A percentile compares a stretch with the other conserved stretches of the same genome.
phyloP scores from a whole-genome alignment of 2,888 invertebrate species.

The Pollenia angustigena region DNA sequence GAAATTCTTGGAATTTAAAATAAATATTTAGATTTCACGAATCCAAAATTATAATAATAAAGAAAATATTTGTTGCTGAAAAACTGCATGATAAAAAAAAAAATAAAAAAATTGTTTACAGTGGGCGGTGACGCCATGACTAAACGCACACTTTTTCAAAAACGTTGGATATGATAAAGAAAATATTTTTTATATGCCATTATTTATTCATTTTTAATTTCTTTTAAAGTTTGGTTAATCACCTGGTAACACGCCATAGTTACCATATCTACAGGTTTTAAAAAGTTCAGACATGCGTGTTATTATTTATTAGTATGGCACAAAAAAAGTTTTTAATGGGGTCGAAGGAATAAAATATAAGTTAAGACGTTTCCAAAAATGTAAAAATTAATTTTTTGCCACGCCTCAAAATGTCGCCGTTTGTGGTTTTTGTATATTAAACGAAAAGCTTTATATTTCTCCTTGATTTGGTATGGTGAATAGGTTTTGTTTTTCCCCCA shows the following conservation, averaged over 20 bases:
- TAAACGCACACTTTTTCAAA: constrained; percentile 1
- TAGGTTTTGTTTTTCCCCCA: too few species aligned
- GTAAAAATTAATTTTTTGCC: too few species aligned
- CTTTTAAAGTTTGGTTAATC: neutral
- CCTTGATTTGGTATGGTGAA: too few species aligned
- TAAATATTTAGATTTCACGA: neutral
- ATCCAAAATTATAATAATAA: constrained; percentile 40
- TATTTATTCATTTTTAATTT: neutral
- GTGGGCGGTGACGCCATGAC: neutral
- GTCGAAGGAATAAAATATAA: too few species aligned
- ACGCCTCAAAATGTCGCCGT: too few species aligned
- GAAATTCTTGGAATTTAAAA: constrained; percentile 20
- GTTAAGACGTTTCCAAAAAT: too few species aligned
- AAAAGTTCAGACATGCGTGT: neutral
- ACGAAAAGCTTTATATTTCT: too few species aligned
- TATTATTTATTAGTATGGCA: too few species aligned
- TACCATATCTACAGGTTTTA: neutral
- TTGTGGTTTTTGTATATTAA: too few species aligned
- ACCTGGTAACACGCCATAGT: neutral
- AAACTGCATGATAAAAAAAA: neutral
- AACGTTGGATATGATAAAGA: too few species aligned
- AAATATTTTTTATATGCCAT: neutral
- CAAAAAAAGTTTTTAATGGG: too few species aligned
- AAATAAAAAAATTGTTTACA: too few species aligned
- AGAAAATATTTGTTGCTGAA: neutral